Evolutionary conservation across 2,888 invertebrate genomes (phyloP), one percentile per base, ranked within the genome.

Genomic region (Ypsolopha scabrella): DNA sequence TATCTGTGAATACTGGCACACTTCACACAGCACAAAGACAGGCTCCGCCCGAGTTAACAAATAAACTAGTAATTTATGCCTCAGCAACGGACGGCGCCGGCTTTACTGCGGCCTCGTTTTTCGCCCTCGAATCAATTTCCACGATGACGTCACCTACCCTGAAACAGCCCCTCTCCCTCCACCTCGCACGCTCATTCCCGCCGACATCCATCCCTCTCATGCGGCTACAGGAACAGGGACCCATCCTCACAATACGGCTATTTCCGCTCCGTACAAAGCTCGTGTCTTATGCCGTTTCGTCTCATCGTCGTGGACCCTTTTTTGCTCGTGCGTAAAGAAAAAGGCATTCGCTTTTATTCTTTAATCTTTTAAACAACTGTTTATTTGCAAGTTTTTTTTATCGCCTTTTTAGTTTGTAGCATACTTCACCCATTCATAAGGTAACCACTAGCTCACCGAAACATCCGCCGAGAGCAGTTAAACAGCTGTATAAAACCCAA

Each of bases 51-150:
- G 53, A 60, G 65, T 75, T 72, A 72, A 68, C 75, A 75, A 78
- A 79, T 78, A 77, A 68, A 63, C 58, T 67, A 67, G 76, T 76
- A 80, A 78, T 78, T 80, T 77, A 78, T 77, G 73, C 74, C 67
- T 67, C 64, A 69, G 63, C 62, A 63, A 59, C 67, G 73, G 69
- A 66, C 69, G 68, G 66, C 76, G 75, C 74, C 75, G 69, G 66
- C 67, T 74, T 75, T 72, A 73, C 72, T 70, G 70, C 74, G 77
- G 75, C 80, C 75, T 72, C 74, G 72, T 80, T 79, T 79, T 81
- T 75, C 77, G 75, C 75, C 75, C 71, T 68, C 72, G 73, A 81
- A 82, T 82, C 81, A 82, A 82, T 82, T 80, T 78, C 70, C 72
- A 75, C 70, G 67, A 70, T 82, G 80, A 82, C 80, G 80, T 80